Percentiles rank a stretch among this genome's conserved stretches.
These are phyloP conservation scores for Gastrophryne carolinensis DNA, from an alignment of 2,797 vertebrate species.

Conservation along the genomic window DNA sequence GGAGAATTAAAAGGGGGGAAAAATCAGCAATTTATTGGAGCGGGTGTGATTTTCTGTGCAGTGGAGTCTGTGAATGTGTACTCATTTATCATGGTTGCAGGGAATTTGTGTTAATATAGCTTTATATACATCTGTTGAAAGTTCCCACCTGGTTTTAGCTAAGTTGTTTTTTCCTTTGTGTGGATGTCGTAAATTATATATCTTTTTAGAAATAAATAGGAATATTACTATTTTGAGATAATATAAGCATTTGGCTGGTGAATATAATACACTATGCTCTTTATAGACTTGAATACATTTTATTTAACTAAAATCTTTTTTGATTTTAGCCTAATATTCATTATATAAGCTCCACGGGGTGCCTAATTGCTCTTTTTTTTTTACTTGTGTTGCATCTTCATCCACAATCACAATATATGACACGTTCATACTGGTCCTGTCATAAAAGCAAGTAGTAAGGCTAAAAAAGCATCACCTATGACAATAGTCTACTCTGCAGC, in stretches of 20 bases:
- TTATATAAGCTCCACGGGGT: background rate
- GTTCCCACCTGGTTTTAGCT: slow-evolving; percentile 11
- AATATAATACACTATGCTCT: too few relatives aligned
- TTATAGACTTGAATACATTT: too few relatives aligned
- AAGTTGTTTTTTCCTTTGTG: slow-evolving; percentile 11
- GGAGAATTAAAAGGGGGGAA: slow-evolving; percentile 68
- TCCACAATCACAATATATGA: too few relatives aligned
- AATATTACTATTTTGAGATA: background rate
- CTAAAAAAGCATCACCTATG: too few relatives aligned
- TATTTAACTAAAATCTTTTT: too few relatives aligned
- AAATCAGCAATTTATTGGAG: slow-evolving; percentile 60
- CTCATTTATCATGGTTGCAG: slow-evolving; percentile 52
- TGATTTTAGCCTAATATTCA: background rate
- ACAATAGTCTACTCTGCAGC: too few relatives aligned
- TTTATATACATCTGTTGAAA: slow-evolving; percentile 23
- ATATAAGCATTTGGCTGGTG: too few relatives aligned
- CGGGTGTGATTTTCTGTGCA: slow-evolving; percentile 65
- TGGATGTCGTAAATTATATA: background rate
- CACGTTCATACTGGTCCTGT: too few relatives aligned
- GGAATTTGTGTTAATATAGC: slow-evolving; percentile 42
- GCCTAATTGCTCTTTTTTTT: too few relatives aligned
- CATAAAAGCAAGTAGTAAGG: too few relatives aligned
- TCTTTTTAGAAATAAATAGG: background rate
- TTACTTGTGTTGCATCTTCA: too few relatives aligned
- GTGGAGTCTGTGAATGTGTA: slow-evolving; percentile 68